Evolutionary conservation across 2,113 vertebrate genomes (phyloP).

Genomic region (Paradoxurus hermaphroditus): DNA sequence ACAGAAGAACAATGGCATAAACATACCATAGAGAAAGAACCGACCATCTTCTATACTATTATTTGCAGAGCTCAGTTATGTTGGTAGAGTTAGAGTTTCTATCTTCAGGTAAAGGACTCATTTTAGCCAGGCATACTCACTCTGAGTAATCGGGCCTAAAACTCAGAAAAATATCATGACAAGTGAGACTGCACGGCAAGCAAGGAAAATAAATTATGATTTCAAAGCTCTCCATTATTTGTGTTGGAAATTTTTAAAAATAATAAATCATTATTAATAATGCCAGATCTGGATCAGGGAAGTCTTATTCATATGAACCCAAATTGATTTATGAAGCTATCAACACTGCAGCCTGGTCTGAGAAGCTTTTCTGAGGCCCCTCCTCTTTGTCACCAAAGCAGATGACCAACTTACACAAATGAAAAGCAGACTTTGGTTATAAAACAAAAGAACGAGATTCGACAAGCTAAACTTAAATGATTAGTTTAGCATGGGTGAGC

Average conservation of each 20-base stretch:
- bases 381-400: neutral
- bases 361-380: neutral
- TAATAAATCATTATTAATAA: neutral
- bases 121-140: neutral
- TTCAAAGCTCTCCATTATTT: neutral
- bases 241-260: neutral
- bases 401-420: neutral
- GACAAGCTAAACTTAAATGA: neutral
- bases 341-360: neutral
- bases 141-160: neutral
- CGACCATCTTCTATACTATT: neutral
- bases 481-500: neutral
- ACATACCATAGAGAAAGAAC: neutral
- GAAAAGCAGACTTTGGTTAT: constrained; percentile 3
- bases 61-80: neutral
- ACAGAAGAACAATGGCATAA: neutral
- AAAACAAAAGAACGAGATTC: neutral
- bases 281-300: neutral
- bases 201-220: neutral
- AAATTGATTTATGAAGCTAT: constrained; percentile 22
- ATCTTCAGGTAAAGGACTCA: neutral
- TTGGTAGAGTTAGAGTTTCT: neutral
- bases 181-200: neutral
- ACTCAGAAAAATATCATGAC: neutral
- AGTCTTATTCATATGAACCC: neutral